These are phyloP conservation scores for Schlechtendalia chinensis DNA, from an alignment of 1,140 invertebrate species.

Conservation along the genomic window DNA sequence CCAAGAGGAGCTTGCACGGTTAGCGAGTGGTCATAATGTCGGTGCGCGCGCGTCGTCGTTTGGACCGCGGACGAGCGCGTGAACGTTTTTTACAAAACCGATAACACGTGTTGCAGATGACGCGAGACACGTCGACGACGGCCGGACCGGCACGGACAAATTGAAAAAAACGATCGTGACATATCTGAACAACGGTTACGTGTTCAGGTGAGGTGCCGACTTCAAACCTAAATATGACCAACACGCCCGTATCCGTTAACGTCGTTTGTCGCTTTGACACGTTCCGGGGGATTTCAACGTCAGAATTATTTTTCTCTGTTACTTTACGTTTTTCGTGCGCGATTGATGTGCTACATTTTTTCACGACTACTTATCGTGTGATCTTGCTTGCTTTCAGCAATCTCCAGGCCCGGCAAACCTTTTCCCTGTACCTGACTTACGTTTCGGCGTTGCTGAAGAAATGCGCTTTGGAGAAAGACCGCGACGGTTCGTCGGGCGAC, in stretches of 20 bases:
- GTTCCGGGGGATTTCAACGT: too few species aligned
- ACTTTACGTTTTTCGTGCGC: too few species aligned
- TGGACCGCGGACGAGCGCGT: too few species aligned
- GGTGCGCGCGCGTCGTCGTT: too few species aligned
- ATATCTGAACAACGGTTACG: conserved; percentile 59
- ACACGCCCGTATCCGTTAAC: too few species aligned
- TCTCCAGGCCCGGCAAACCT: conserved; percentile 10
- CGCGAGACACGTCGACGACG: background rate
- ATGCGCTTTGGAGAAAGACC: conserved; percentile 10
- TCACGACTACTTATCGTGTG: too few species aligned
- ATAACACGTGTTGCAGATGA: conserved; percentile 39
- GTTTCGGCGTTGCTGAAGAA: conserved; percentile 21
- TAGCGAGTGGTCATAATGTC: too few species aligned
- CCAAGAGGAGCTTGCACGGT: background rate
- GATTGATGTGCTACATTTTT: too few species aligned
- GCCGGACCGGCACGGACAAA: conserved; percentile 30
- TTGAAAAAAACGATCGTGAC: conserved; percentile 55
- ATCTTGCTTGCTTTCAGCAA: conserved; percentile 10
- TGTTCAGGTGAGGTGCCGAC: conserved; percentile 63
- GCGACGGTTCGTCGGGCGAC: background rate
- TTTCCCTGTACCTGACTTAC: conserved; percentile 33
- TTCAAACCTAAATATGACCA: too few species aligned
- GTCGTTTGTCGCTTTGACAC: too few species aligned
- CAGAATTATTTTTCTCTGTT: too few species aligned
- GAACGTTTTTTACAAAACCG: too few species aligned